Base-by-base conservation (phyloP, 2,888 invertebrate genomes). In the Caenorhabditis imperialis region DNA sequence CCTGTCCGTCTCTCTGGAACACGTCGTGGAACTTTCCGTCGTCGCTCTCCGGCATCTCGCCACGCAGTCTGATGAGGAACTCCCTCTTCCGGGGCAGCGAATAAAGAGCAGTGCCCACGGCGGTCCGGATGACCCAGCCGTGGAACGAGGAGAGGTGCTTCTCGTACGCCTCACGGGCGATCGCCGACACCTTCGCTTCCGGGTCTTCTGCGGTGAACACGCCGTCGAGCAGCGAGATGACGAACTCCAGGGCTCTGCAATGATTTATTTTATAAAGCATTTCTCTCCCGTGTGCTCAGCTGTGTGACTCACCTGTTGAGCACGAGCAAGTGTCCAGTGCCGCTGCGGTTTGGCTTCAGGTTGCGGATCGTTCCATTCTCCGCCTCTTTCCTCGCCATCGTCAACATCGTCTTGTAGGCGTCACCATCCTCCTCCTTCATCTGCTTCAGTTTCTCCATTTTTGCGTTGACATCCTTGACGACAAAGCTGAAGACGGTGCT, bases 221-320 rank as follows among this genome's bases (percentile, higher is more conserved):
- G 5, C 65, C 65, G 27, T 73, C 42, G 10, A 73, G 42, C 33
- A 73, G 14, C 2, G 57, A 44, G 16, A 73, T 57, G 12, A 73
- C 65, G 44, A 73, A 73, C 33, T 73, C 60, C 0, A 73, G 54
- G 2, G 72, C 72, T 53, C 72, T 71, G 54, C n/a, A n/a, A n/a
- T n/a, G n/a, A n/a, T n/a, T n/a, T n/a, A n/a, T n/a, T n/a, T n/a
- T n/a, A n/a, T n/a, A n/a, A n/a, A n/a, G n/a, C n/a, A n/a, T n/a
- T n/a, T n/a, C n/a, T n/a, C n/a, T n/a, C n/a, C n/a, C n/a, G n/a
- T n/a, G n/a, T n/a, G n/a, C n/a, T n/a, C n/a, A n/a, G n/a, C n/a
- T n/a, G n/a, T n/a, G n/a, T n/a, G 0, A 6, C 14, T 37, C 30
- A 70, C 71, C 62, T 51, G 47, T 73, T 73, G 14, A 73, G 65